Conservation (phyloP, 2,797 vertebrate species). For the Tapera naevia region DNA sequence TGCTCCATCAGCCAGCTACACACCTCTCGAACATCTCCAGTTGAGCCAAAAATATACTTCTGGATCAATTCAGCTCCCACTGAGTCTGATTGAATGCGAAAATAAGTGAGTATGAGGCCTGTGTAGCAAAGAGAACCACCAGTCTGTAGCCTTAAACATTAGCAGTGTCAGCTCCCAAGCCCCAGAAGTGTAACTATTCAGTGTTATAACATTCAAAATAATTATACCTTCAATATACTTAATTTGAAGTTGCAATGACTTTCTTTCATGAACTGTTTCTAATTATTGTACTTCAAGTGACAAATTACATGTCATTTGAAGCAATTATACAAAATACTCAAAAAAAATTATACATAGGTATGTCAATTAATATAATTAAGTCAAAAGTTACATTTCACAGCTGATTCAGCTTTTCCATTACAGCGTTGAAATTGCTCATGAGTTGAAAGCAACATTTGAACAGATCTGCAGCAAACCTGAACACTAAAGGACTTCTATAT, state of each 20-base stretch:
- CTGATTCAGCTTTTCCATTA: constrained; percentile 66
- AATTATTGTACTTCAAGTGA: constrained; percentile 78
- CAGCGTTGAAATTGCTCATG: constrained; percentile 5
- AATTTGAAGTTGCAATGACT: constrained; percentile 72
- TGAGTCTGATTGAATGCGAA: constrained; percentile 11
- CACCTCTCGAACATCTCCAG: neutral
- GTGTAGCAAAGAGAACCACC: neutral
- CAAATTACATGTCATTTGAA: constrained; percentile 80
- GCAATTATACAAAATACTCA: constrained; percentile 75
- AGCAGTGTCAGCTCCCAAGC: neutral
- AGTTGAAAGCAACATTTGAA: constrained; percentile 35
- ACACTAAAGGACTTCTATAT: neutral
- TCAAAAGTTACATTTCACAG: constrained; percentile 58
- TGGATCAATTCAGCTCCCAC: constrained; percentile 18
- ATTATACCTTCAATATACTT: constrained; percentile 75
- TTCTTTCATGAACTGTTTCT: constrained; percentile 75
- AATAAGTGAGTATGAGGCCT: neutral
- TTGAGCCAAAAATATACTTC: neutral
- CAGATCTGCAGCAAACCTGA: constrained; percentile 17
- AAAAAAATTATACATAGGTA: constrained; percentile 74
- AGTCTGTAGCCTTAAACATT: neutral
- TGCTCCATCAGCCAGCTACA: neutral
- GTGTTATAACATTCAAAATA: constrained; percentile 67
- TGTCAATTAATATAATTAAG: constrained; percentile 77
- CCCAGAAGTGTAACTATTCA: constrained; percentile 11